Evolutionary conservation across 2,888 invertebrate genomes (phyloP).

Genomic region (Cotesia congregata): DNA sequence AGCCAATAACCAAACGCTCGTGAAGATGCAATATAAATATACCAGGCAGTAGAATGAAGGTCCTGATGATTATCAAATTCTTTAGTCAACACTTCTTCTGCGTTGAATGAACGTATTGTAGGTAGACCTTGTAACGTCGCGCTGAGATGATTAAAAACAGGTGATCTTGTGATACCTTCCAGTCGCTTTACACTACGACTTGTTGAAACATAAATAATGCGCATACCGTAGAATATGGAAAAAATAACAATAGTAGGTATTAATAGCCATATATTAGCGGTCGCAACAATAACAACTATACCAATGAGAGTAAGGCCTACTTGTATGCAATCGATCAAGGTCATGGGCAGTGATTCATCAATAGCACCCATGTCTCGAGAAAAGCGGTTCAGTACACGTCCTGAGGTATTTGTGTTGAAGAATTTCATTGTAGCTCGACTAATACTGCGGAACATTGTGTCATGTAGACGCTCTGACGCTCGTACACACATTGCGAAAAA

Average conservation of each 20-base stretch:
- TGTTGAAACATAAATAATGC: constrained; percentile 83
- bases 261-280: constrained; percentile 82
- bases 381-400: constrained; percentile 88
- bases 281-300: constrained; percentile 82
- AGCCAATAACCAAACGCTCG: constrained; percentile 95
- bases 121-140: constrained; percentile 91
- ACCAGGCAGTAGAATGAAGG: constrained; percentile 93
- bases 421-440: constrained; percentile 87
- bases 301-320: constrained; percentile 87
- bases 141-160: constrained; percentile 94
- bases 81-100: constrained; percentile 81
- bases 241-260: constrained; percentile 80
- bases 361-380: constrained; percentile 89
- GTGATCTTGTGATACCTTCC: constrained; percentile 89
- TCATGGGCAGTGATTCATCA: constrained; percentile 76
- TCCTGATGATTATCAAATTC: constrained; percentile 89
- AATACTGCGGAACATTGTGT: constrained; percentile 86
- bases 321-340: constrained; percentile 78
- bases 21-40: constrained; percentile 88
- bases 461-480: constrained; percentile 84
- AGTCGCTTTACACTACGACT: constrained; percentile 86
- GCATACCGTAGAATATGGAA: constrained; percentile 80
- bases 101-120: constrained; percentile 91
- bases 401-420: constrained; percentile 89
- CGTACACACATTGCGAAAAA: constrained; percentile 81